Evolutionary conservation across 2,888 invertebrate genomes (phyloP).

Genomic region (Nematopogon swammerdamellus): DNA sequence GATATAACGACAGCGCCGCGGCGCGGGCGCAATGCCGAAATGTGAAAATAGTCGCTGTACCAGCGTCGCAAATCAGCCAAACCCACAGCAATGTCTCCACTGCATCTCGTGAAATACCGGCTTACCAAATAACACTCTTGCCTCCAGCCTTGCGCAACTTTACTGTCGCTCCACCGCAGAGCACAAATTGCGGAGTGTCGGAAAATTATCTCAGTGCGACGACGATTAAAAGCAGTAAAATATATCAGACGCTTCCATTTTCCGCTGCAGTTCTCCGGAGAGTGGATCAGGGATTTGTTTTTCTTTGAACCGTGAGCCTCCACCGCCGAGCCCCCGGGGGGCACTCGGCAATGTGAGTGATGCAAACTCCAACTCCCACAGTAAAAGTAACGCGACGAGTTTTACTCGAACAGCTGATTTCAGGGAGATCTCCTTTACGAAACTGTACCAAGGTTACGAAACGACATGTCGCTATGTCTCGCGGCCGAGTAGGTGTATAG

Average conservation of each 20-base stretch:
- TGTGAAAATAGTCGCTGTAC: background rate
- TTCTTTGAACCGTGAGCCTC: too few relatives aligned
- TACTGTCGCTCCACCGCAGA: background rate
- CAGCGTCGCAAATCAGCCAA: background rate
- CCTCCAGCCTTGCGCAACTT: background rate
- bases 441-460: constrained; percentile 4
- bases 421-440: background rate
- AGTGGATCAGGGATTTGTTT: too few relatives aligned
- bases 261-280: too few relatives aligned
- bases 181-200: too few relatives aligned
- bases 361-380: too few relatives aligned
- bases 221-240: too few relatives aligned
- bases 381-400: background rate
- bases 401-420: background rate
- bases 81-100: background rate
- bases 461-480: background rate
- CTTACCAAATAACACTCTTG: background rate
- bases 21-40: background rate
- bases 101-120: background rate
- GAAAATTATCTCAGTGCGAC: too few relatives aligned
- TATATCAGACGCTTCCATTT: too few relatives aligned
- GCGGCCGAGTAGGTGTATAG: too few relatives aligned
- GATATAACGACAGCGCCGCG: too few relatives aligned
- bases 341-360: too few relatives aligned
- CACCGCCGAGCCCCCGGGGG: too few relatives aligned